Evolutionary conservation across 2,113 vertebrate genomes (phyloP), one percentile per base, ranked within the genome.

Genomic region (Atherinomorus stipes): DNA sequence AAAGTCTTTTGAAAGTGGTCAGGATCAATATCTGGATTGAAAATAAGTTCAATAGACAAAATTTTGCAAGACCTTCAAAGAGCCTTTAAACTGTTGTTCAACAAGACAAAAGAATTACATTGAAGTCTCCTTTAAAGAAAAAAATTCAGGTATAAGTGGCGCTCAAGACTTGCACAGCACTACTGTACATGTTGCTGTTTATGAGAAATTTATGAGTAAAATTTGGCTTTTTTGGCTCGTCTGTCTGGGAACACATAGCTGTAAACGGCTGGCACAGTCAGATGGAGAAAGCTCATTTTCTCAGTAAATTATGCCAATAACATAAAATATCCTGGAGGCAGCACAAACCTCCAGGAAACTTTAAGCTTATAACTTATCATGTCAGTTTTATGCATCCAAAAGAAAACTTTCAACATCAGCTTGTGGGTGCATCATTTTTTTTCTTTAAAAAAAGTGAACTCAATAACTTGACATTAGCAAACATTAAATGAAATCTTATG

Each of bases 401-500:
- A 28, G 5, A 34, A 23, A 58, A 31, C 52, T 45, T 11, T 23
- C 34, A 62, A 71, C 8, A 23, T 11, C 15, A 64, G 40, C n/a
- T 13, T 3, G 42, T 34, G 28, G 21, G 28, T 37, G 23, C 40
- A 22, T 52, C 3, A 28, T 42, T n/a, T n/a, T n/a, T n/a, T n/a
- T n/a, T n/a, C n/a, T n/a, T 22, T 40, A 25, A 51, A 54, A 54
- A 64, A 34, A 40, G 16, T 61, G 13, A 53, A 13, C 11, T n/a
- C 9, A 21, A 52, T 59, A 15, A 52, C 57, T 34, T 60, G 26
- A 76, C 54, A 34, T 18, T 47, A 49, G 47, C 42, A 65, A 44
- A 71, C 12, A 78, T 40, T 45, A 67, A 83, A 19, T 19, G 7
- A 18, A n/a, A 59, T 38, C 66, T 56, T 44, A 38, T 18, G 66